Conservation (phyloP, 2,113 vertebrate genomes). For the Megaceryle torquata region DNA sequence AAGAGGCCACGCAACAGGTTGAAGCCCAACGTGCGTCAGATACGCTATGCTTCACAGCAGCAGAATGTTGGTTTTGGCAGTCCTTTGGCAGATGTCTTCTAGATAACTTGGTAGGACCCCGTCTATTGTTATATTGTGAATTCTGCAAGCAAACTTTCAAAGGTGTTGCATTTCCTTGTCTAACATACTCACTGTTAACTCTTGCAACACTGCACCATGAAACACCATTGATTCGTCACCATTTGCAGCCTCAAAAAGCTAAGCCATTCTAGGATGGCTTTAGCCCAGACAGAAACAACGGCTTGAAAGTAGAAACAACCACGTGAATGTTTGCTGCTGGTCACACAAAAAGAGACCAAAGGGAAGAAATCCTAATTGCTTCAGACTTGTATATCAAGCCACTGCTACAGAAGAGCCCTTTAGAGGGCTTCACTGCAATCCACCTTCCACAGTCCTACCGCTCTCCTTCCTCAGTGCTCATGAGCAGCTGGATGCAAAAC, state of each 20-base stretch:
- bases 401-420: background rate
- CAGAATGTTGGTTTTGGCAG: background rate
- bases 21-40: background rate
- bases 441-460: background rate
- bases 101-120: background rate
- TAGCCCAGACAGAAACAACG: background rate
- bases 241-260: rapidly evolving
- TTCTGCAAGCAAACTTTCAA: background rate
- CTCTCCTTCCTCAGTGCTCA: background rate
- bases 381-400: background rate
- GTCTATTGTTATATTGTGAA: background rate
- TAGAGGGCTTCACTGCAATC: background rate
- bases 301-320: background rate
- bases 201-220: background rate
- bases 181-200: background rate
- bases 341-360: background rate
- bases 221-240: background rate
- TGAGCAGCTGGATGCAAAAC: background rate
- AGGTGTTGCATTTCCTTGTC: background rate
- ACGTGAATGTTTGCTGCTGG: background rate
- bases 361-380: background rate
- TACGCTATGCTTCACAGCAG: background rate
- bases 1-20: background rate
- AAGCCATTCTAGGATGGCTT: background rate
- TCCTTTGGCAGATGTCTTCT: background rate